Evolutionary conservation across 2,888 invertebrate species (phyloP).

Genomic region (Apomyelois bistriatella): DNA sequence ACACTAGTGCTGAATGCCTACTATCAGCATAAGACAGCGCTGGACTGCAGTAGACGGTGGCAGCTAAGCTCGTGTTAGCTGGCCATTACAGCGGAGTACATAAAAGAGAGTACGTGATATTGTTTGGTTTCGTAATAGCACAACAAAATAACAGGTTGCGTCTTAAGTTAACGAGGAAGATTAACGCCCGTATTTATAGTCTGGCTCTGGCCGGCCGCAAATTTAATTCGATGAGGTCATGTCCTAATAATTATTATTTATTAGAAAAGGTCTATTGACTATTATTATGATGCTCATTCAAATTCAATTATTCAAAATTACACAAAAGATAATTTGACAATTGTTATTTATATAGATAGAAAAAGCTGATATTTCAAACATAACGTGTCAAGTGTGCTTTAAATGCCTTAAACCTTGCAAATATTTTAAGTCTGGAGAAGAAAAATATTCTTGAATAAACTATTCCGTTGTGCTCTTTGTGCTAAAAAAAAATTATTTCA

Average conservation of each 20-base stretch:
- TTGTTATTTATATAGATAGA: too few relatives aligned
- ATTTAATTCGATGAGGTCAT: conserved; percentile 7
- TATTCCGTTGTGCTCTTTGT: too few relatives aligned
- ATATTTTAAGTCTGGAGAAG: too few relatives aligned
- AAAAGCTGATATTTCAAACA: too few relatives aligned
- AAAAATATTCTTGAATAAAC: too few relatives aligned
- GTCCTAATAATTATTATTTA: neutral
- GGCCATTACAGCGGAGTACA: conserved; percentile 44
- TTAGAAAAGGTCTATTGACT: neutral
- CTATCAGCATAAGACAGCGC: too few relatives aligned
- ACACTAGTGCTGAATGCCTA: too few relatives aligned
- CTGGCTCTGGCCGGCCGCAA: conserved; percentile 3
- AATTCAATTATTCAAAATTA: too few relatives aligned
- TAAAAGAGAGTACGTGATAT: conserved; percentile 59
- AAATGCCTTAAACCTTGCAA: too few relatives aligned
- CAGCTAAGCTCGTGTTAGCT: conserved; percentile 17
- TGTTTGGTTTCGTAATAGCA: conserved; percentile 71
- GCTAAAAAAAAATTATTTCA: too few relatives aligned
- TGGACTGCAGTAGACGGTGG: neutral
- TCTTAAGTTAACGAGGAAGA: conserved; percentile 57
- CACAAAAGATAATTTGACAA: too few relatives aligned
- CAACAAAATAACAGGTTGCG: conserved; percentile 64
- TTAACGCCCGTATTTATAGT: conserved; percentile 38
- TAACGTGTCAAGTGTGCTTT: too few relatives aligned
- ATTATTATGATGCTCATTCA: neutral